A percentile compares a stretch with the other conserved stretches of the same genome.
phyloP scores from a whole-genome alignment of 2,888 invertebrate species.

The Phanerotoma sp. region DNA sequence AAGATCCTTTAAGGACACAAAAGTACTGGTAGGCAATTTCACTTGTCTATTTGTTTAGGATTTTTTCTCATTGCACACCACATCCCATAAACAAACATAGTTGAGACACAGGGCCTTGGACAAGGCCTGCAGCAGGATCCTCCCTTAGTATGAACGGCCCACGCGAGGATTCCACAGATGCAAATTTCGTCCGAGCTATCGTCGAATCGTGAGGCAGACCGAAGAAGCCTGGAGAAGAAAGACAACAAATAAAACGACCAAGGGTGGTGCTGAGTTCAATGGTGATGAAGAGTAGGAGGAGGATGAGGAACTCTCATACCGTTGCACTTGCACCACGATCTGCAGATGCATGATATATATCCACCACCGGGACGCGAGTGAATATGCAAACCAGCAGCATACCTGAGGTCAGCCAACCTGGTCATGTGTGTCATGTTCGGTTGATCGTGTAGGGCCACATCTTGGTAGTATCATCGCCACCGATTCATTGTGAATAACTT shows the following conservation, averaged over 20 bases:
- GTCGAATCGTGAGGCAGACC: conserved; percentile 51
- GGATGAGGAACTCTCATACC: conserved; percentile 24
- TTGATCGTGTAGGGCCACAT: conserved; percentile 30
- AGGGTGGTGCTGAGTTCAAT: background rate
- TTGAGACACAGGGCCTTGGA: conserved; percentile 15
- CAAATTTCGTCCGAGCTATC: conserved; percentile 54
- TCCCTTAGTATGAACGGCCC: conserved; percentile 36
- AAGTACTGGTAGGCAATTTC: too few relatives aligned
- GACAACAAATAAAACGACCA: conserved; percentile 30
- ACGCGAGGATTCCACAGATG: conserved; percentile 56
- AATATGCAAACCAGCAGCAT: conserved; percentile 50
- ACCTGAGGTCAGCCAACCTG: conserved; percentile 44
- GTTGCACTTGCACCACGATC: conserved; percentile 42
- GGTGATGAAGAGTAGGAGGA: conserved; percentile 12
- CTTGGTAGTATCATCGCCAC: conserved; percentile 36
- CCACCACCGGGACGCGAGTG: conserved; percentile 52
- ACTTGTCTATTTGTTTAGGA: too few relatives aligned
- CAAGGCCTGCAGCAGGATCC: conserved; percentile 17
- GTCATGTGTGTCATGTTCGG: conserved; percentile 36
- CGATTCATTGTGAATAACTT: conserved; percentile 16
- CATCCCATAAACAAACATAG: conserved; percentile 10
- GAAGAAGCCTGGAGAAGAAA: background rate
- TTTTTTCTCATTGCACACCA: background rate
- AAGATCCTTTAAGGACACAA: too few relatives aligned
- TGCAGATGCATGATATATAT: conserved; percentile 51